A percentile compares a stretch with the other conserved stretches of the same genome.
Evolutionary conservation across 2,888 invertebrate species (phyloP).

Genomic region (Dendrolimus pini): DNA sequence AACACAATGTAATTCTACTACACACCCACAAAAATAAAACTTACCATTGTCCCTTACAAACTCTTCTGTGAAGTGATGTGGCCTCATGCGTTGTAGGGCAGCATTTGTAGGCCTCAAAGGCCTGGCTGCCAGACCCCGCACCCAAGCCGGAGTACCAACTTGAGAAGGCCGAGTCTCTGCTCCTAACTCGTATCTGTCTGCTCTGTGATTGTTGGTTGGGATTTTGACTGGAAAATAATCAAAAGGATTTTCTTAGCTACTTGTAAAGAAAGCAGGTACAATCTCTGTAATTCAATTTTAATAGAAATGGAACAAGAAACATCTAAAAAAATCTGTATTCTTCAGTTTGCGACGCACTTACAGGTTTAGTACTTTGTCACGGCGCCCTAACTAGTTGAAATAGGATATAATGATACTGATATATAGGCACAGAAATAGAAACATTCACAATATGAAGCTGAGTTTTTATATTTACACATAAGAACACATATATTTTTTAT

Average conservation of each 20-base stretch:
- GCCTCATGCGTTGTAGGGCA: constrained; percentile 45
- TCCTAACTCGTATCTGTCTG: constrained; percentile 68
- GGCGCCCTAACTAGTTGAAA: no score
- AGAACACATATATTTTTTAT: no score
- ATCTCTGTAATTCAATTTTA: background rate
- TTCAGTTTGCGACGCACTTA: no score
- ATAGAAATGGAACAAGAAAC: constrained; percentile 2
- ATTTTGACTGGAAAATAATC: constrained; percentile 53
- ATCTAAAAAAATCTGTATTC: no score
- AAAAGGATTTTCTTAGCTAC: background rate
- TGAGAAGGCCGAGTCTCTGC: constrained; percentile 60
- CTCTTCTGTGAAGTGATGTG: constrained; percentile 62
- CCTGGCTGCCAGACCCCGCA: constrained; percentile 52
- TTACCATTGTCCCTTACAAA: constrained; percentile 64
- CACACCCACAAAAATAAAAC: constrained; percentile 1
- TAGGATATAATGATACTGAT: no score
- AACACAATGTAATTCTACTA: no score
- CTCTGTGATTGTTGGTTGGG: constrained; percentile 68
- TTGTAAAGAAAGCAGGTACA: no score
- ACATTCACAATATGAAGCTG: no score
- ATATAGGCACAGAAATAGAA: no score
- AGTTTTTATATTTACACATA: no score
- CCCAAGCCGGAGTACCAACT: constrained; percentile 67
- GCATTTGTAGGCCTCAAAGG: constrained; percentile 48
- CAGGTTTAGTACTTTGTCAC: no score